A percentile compares a stretch with the other conserved stretches of the same genome.
These are phyloP conservation scores for Saccostrea glomerata DNA, from an alignment of 1,140 invertebrate species.

Conservation along the genomic window DNA sequence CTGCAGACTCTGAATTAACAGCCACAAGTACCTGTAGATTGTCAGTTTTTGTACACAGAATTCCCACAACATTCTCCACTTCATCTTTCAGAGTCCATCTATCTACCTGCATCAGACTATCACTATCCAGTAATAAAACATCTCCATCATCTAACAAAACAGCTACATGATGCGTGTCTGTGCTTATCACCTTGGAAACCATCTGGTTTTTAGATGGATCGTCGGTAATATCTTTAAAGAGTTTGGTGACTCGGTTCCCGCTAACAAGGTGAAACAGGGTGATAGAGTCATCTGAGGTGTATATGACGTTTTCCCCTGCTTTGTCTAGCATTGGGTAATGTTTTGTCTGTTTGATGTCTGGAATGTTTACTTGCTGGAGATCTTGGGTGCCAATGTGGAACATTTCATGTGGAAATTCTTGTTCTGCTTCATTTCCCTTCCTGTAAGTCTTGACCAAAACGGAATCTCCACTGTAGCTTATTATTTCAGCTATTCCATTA, in stretches of 20 bases:
- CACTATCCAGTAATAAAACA: constrained; percentile 40
- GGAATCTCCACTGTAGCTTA: constrained; percentile 3
- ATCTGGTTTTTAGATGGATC: background rate
- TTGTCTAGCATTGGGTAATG: constrained; percentile 38
- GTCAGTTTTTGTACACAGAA: constrained; percentile 48
- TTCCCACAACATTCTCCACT: constrained; percentile 36
- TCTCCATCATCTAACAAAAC: constrained; percentile 48
- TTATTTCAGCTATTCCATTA: constrained; percentile 48
- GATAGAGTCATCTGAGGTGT: background rate
- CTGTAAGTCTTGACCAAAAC: constrained; percentile 22
- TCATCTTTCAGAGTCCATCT: constrained; percentile 46
- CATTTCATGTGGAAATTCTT: constrained; percentile 10
- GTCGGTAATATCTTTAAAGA: constrained; percentile 5
- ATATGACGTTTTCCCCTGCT: constrained; percentile 46
- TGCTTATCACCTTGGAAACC: constrained; percentile 25
- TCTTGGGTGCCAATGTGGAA: constrained; percentile 35
- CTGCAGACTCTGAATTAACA: constrained; percentile 31
- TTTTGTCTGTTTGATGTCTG: constrained; percentile 9
- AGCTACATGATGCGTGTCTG: constrained; percentile 41
- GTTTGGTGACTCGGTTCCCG: background rate
- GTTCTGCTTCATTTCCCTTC: constrained; percentile 35
- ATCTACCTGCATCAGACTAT: constrained; percentile 36
- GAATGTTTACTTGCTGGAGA: constrained; percentile 34
- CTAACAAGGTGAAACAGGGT: background rate
- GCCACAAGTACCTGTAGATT: constrained; percentile 50